Percentiles rank a stretch among this genome's conserved stretches.
Evolutionary conservation across 2,113 vertebrate species (phyloP).

Genomic region (Cervus canadensis): DNA sequence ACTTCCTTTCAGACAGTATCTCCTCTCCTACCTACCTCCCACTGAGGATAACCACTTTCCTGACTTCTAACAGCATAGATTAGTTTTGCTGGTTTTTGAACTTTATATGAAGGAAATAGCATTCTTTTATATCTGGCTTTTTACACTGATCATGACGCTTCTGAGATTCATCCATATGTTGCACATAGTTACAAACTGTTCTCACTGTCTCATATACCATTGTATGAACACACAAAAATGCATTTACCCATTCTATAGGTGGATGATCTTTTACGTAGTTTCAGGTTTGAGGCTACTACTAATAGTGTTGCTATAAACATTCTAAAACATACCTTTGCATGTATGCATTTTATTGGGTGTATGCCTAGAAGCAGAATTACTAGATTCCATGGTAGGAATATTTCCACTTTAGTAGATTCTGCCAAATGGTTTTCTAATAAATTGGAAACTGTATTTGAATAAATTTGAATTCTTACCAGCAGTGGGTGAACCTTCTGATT

Average conservation of each 20-base stretch:
- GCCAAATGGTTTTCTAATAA: not conserved
- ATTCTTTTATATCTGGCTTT: not conserved
- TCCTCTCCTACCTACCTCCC: not conserved
- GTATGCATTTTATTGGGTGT: not conserved
- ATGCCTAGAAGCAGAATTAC: not conserved
- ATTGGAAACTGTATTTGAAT: not conserved
- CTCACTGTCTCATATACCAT: not conserved
- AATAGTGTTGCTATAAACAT: conserved; percentile 22
- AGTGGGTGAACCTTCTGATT: not conserved
- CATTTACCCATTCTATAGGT: not conserved
- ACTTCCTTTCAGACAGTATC: not conserved
- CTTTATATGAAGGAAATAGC: not conserved
- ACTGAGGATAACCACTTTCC: not conserved
- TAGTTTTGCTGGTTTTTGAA: not conserved
- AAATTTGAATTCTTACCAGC: not conserved
- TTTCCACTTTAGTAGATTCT: conserved; percentile 7
- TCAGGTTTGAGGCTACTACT: not conserved
- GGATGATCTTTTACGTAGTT: not conserved
- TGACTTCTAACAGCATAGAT: not conserved
- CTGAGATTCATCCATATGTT: not conserved
- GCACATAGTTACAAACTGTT: not conserved
- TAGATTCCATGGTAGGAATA: not conserved
- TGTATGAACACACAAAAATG: not conserved
- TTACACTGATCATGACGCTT: not conserved
- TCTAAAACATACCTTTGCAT: not conserved